A percentile compares a stretch with the other conserved stretches of the same genome.
phyloP scores from a whole-genome alignment of 2,797 vertebrate genomes.

The Scolopax bukidnonensis region DNA sequence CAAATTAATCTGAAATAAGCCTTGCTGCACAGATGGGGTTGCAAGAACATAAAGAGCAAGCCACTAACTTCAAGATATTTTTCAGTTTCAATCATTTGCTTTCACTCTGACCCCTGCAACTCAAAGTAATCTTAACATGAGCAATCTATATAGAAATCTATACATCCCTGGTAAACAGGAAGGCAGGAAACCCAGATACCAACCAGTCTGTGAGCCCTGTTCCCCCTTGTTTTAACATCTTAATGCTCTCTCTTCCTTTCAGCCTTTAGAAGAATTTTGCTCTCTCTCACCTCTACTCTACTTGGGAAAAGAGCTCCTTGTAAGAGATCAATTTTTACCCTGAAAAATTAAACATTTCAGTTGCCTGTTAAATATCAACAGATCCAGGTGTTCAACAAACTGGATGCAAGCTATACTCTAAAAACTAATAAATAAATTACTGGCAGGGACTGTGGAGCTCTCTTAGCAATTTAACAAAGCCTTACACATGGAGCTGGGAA shows the following conservation, averaged over 20 bases:
- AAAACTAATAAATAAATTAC: background rate
- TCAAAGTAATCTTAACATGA: background rate
- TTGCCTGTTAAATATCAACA: background rate
- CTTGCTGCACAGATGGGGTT: background rate
- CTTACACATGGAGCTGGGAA: background rate
- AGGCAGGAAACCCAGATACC: background rate
- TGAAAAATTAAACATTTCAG: background rate
- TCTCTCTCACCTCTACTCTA: background rate
- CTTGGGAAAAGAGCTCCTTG: background rate
- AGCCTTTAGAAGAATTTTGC: background rate
- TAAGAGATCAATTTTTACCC: background rate
- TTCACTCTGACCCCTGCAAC: background rate
- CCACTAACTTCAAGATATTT: background rate
- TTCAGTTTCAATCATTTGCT: background rate
- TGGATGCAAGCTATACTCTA: background rate
- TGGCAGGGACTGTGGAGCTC: background rate
- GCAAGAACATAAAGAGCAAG: background rate
- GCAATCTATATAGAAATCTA: background rate
- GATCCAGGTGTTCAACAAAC: background rate
- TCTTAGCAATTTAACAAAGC: background rate
- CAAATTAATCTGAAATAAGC: background rate
- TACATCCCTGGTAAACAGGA: background rate
- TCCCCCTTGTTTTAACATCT: background rate
- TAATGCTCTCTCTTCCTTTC: background rate
- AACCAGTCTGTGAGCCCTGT: background rate